A percentile compares a stretch with the other conserved stretches of the same genome.
These are phyloP conservation scores for Sciurus vulgaris DNA, from an alignment of 2,797 vertebrate species.

Conservation along the genomic window DNA sequence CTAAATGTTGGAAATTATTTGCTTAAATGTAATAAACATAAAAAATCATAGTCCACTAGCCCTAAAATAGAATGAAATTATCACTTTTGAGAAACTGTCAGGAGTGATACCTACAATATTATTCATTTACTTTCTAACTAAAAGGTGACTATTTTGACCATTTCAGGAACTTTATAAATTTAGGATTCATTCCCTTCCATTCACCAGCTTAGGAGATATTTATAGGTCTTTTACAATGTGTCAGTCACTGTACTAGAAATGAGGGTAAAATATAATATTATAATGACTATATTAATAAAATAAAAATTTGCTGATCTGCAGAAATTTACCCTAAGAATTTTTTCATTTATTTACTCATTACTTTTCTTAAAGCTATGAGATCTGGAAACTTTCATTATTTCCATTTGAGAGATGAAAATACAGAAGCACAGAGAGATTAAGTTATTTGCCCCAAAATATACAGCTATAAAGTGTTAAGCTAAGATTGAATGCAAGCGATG, in stretches of 20 bases:
- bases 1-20: conserved; percentile 27
- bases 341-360: neutral
- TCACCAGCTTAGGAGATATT: neutral
- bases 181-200: neutral
- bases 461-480: neutral
- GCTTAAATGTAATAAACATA: neutral
- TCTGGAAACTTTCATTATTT: neutral
- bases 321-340: neutral
- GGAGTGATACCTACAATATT: neutral
- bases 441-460: neutral
- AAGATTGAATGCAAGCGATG: neutral
- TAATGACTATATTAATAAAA: neutral
- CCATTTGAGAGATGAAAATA: conserved; percentile 14
- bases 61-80: neutral
- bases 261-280: neutral
- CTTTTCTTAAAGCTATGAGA: conserved; percentile 6
- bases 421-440: neutral
- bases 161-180: neutral
- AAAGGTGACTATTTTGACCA: neutral
- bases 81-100: neutral
- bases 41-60: neutral
- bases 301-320: neutral
- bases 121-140: neutral
- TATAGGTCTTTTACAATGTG: neutral
- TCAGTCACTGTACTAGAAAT: neutral